Evolutionary conservation across 2,797 vertebrate genomes (phyloP).

Genomic region (Chelon auratus): DNA sequence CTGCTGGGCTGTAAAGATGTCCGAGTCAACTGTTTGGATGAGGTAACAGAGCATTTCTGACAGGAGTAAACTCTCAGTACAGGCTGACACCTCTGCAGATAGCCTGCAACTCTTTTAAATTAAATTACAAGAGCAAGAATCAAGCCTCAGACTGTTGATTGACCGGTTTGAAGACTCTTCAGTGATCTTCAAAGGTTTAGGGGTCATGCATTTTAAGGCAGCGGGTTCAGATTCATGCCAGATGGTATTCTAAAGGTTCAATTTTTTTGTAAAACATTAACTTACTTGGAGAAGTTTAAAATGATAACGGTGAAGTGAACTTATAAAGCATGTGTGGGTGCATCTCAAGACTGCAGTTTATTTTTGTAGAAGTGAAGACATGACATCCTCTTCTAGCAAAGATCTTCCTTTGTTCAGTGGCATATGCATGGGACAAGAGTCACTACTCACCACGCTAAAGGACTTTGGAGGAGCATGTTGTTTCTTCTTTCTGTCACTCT

Average conservation of each 20-base stretch:
- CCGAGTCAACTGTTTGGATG: conserved; percentile 96
- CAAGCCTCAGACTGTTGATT: neutral
- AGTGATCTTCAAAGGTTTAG: too few species aligned
- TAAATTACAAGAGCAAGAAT: neutral
- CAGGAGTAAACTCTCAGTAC: neutral
- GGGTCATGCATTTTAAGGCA: neutral
- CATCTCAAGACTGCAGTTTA: neutral
- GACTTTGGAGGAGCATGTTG: conserved; percentile 27
- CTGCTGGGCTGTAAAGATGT: conserved; percentile 96
- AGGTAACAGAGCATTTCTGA: conserved; percentile 83
- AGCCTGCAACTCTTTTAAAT: neutral
- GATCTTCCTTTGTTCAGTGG: conserved; percentile 33
- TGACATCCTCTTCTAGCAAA: neutral
- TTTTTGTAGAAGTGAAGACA: neutral
- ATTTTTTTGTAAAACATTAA: too few species aligned
- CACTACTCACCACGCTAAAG: conserved; percentile 11
- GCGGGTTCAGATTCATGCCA: neutral
- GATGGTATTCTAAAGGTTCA: neutral
- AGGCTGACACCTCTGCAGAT: neutral
- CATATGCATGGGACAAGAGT: conserved; percentile 55
- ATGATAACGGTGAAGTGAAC: too few species aligned
- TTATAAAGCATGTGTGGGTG: too few species aligned
- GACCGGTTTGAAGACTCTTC: too few species aligned
- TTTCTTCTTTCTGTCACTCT: conserved; percentile 5
- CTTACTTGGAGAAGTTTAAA: too few species aligned